phyloP scores from a whole-genome alignment of 2,113 vertebrate genomes.

The Myodes glareolus region DNA sequence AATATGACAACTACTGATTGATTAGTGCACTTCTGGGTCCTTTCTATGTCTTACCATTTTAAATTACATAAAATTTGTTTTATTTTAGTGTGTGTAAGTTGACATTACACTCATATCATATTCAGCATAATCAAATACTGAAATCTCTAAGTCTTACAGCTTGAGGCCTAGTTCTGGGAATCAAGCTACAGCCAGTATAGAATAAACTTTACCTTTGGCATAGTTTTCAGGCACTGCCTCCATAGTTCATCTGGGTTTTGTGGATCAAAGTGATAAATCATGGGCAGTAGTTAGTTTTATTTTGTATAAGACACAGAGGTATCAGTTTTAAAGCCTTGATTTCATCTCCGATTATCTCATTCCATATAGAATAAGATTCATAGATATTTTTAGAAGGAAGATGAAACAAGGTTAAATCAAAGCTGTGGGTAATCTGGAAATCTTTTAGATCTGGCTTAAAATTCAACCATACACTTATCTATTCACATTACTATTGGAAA shows the following conservation, averaged over 20 bases:
- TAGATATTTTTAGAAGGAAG: background rate
- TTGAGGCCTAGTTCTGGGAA: background rate
- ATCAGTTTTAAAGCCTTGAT: background rate
- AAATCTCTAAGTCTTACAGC: background rate
- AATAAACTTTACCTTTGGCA: background rate
- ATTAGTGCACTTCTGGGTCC: background rate
- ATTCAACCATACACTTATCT: background rate
- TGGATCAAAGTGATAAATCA: background rate
- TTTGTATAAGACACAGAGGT: background rate
- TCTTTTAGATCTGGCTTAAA: conserved; percentile 30
- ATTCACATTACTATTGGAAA: background rate
- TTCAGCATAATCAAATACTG: background rate
- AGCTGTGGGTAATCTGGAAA: background rate
- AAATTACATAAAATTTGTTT: background rate
- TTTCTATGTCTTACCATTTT: conserved; percentile 4
- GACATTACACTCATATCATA: no score
- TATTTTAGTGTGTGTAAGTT: background rate
- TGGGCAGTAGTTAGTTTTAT: background rate
- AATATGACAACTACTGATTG: no score
- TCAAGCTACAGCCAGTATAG: background rate
- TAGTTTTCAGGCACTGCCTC: background rate
- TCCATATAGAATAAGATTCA: conserved; percentile 35
- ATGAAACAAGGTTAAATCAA: conserved; percentile 40
- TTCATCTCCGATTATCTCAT: conserved; percentile 32
- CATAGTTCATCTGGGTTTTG: background rate